Evolutionary conservation across 2,113 vertebrate genomes (phyloP).

Genomic region (Python bivittatus): DNA sequence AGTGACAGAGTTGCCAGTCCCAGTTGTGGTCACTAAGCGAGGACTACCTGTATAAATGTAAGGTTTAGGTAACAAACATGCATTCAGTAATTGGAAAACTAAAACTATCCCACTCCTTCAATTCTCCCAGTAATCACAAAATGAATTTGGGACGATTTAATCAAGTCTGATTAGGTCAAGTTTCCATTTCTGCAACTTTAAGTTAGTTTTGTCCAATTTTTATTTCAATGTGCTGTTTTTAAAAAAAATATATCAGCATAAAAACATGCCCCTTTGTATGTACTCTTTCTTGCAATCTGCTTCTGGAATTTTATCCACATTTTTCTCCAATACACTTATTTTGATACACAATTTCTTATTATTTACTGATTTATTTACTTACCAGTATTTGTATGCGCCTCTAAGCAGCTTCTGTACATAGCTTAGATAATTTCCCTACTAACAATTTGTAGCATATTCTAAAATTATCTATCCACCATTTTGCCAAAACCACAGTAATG

Average conservation of each 20-base stretch:
- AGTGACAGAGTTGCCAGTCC: no score
- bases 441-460: background rate
- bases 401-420: background rate
- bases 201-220: background rate
- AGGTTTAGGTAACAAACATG: background rate
- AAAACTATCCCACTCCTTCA: background rate
- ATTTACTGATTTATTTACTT: background rate
- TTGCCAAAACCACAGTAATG: background rate
- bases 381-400: background rate
- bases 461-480: background rate
- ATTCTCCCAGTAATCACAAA: background rate
- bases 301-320: background rate
- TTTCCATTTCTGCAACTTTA: background rate
- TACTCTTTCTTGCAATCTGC: background rate
- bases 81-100: background rate
- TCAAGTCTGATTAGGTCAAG: background rate
- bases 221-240: background rate
- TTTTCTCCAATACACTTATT: background rate
- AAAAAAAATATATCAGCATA: background rate
- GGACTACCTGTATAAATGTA: no score
- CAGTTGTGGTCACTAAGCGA: no score
- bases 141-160: background rate
- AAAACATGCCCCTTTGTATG: background rate
- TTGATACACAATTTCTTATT: background rate
- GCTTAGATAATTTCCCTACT: background rate